Percentiles rank a stretch among this genome's conserved stretches.
These are phyloP conservation scores for Mus spicilegus DNA, from an alignment of 2,113 vertebrate genomes.

Conservation along the genomic window DNA sequence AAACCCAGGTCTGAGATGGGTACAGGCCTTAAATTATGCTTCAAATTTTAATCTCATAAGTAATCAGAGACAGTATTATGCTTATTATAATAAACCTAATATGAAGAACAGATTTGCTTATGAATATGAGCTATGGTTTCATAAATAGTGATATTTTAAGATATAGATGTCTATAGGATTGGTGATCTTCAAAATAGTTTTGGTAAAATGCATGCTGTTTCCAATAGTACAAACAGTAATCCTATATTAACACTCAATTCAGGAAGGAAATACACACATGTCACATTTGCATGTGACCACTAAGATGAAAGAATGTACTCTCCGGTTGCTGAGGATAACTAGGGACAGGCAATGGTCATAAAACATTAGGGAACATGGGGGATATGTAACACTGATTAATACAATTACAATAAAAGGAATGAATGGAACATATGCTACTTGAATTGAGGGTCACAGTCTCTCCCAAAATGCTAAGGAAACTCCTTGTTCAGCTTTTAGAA, in stretches of 20 bases:
- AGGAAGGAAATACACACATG: not conserved
- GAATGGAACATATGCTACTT: constrained; percentile 35
- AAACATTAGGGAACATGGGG: constrained; percentile 39
- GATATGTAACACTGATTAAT: constrained; percentile 24
- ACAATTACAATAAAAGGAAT: constrained; percentile 54
- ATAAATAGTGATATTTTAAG: not conserved
- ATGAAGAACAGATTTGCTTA: not conserved
- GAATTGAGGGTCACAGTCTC: constrained; percentile 40
- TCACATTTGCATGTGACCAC: not conserved
- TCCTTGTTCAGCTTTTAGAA: constrained; percentile 25
- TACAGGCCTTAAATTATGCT: not conserved
- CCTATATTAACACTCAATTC: constrained; percentile 30
- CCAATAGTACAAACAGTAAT: not conserved
- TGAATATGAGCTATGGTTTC: constrained; percentile 9
- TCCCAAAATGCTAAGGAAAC: constrained; percentile 34
- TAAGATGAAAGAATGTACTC: constrained; percentile 3
- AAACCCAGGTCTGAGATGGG: not conserved
- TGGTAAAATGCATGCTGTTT: constrained; percentile 14
- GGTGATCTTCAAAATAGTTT: constrained; percentile 23
- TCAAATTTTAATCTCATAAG: not conserved
- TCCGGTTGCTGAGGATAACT: not conserved
- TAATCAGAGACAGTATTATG: not conserved
- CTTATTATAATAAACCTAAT: constrained; percentile 36
- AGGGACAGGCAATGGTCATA: constrained; percentile 13
- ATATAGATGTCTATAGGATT: not conserved